Conservation (phyloP, 1,140 invertebrate species). For the Scylla paramamosain region DNA sequence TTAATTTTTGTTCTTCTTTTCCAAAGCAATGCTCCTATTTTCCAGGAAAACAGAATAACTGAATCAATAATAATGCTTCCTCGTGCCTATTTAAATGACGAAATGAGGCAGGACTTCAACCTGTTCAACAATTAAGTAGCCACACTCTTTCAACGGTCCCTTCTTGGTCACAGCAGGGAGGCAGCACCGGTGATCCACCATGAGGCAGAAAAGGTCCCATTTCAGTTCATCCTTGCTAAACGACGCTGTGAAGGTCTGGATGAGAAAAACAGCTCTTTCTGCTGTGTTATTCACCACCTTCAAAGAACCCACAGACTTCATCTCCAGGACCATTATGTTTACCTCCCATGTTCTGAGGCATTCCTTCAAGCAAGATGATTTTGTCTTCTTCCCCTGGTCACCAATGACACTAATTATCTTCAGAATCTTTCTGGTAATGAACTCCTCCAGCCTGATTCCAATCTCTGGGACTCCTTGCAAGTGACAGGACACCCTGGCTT, state of each 20-base stretch:
- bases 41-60: no score
- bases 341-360: no score
- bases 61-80: neutral
- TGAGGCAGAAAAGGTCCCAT: neutral
- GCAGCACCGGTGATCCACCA: neutral
- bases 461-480: neutral
- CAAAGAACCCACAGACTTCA: neutral
- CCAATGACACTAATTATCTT: neutral
- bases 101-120: slow-evolving; percentile 15
- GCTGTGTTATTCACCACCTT: neutral
- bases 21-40: no score
- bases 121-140: neutral
- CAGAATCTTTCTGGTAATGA: neutral
- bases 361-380: no score
- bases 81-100: neutral
- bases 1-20: no score
- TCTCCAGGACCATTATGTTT: no score
- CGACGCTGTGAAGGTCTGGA: neutral
- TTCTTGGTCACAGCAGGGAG: neutral
- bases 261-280: no score
- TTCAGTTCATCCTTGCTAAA: neutral
- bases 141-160: neutral
- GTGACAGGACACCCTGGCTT: no score
- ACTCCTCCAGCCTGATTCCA: neutral
- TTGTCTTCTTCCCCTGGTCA: neutral